Evolutionary conservation across 2,797 vertebrate species (phyloP).

Genomic region (Valencia hispanica): DNA sequence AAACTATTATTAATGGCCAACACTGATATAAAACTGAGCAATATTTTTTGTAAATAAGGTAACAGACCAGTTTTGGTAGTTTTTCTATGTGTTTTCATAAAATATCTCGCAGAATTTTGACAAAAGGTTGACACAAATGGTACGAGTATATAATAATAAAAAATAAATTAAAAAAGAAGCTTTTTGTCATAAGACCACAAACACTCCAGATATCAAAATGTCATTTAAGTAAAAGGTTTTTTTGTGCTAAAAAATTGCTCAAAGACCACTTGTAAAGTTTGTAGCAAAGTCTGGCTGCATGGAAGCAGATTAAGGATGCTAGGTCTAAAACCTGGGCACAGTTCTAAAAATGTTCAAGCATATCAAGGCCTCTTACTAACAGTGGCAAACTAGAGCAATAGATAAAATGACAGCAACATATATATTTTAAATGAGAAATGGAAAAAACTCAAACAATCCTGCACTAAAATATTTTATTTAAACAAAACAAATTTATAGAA

Average conservation of each 20-base stretch:
- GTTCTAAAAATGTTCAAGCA: neutral
- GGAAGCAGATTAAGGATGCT: no score
- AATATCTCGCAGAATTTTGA: neutral
- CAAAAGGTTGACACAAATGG: neutral
- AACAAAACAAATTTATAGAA: neutral
- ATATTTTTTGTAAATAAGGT: no score
- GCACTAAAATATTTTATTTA: neutral
- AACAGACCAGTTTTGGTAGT: neutral
- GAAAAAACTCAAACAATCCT: neutral
- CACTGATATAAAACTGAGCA: no score
- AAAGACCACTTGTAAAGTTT: no score
- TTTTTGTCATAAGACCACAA: no score
- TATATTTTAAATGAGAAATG: neutral
- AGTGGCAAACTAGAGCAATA: neutral
- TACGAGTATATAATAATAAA: neutral
- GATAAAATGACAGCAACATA: neutral
- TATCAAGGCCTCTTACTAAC: no score
- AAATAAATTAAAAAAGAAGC: no score
- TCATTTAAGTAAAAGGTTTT: no score
- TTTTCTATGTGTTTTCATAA: neutral
- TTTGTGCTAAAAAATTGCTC: no score
- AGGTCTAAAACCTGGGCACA: no score
- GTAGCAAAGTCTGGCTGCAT: no score
- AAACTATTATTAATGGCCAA: neutral
- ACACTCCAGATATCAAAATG: no score